These are phyloP conservation scores for Dascyllus trimaculatus DNA, from an alignment of 2,113 vertebrate genomes.

Conservation along the genomic window DNA sequence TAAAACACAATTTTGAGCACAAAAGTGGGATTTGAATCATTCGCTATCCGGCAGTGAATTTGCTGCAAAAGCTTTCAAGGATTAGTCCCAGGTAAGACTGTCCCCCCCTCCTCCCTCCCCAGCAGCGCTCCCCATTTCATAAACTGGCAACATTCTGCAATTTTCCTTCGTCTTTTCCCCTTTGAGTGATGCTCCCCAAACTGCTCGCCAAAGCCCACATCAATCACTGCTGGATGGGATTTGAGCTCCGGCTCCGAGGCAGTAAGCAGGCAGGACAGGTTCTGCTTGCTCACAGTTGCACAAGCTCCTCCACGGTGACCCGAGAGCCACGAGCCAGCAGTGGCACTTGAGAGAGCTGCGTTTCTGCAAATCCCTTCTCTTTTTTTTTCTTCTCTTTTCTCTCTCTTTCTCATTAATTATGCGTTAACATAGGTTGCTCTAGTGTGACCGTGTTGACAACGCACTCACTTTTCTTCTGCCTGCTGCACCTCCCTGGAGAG, in stretches of 20 bases:
- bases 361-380: constrained; percentile 33
- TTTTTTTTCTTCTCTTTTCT: not conserved
- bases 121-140: constrained; percentile 39
- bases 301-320: constrained; percentile 31
- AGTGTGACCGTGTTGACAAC: constrained; percentile 54
- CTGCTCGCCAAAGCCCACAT: constrained; percentile 48
- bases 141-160: constrained; percentile 56
- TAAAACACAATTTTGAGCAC: constrained; percentile 20
- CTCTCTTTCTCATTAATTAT: constrained; percentile 62
- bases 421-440: constrained; percentile 46
- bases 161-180: constrained; percentile 38
- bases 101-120: constrained; percentile 18
- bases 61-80: constrained; percentile 53
- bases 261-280: constrained; percentile 17
- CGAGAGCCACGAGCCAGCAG: not conserved
- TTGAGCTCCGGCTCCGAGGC: constrained; percentile 31
- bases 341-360: constrained; percentile 2
- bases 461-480: constrained; percentile 63
- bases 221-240: constrained; percentile 60
- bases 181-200: constrained; percentile 59
- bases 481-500: constrained; percentile 59
- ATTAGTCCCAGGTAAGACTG: constrained; percentile 68
- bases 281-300: constrained; percentile 44
- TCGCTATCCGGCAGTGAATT: constrained; percentile 41
- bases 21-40: constrained; percentile 46